Percentiles rank a stretch among this genome's conserved stretches.
Evolutionary conservation across 2,888 invertebrate genomes (phyloP).

Genomic region (Drosophila niveifrons): DNA sequence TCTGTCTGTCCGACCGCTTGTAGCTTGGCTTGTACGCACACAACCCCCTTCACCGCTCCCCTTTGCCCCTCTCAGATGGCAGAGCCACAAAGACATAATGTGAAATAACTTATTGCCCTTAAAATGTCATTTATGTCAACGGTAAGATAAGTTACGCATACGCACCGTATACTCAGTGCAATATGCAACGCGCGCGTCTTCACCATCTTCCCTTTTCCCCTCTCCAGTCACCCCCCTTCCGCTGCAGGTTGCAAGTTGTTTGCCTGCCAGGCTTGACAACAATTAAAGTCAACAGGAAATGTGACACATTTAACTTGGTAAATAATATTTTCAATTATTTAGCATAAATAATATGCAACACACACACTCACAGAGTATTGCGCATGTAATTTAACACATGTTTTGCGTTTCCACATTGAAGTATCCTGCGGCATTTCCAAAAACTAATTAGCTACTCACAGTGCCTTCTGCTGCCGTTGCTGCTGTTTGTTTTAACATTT

Average conservation of each 20-base stretch:
- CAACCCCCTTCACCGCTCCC: conserved; percentile 42
- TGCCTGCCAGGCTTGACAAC: conserved; percentile 72
- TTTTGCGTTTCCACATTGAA: conserved; percentile 51
- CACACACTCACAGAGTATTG: conserved; percentile 10
- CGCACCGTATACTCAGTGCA: conserved; percentile 59
- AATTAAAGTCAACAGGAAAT: conserved; percentile 80
- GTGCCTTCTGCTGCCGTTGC: conserved; percentile 3
- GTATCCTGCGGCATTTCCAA: conserved; percentile 72
- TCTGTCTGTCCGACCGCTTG: conserved; percentile 74
- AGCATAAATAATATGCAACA: conserved; percentile 63
- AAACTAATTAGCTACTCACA: conserved; percentile 73
- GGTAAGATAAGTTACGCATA: conserved; percentile 82
- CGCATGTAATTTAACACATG: conserved; percentile 72
- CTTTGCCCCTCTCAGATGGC: conserved; percentile 11
- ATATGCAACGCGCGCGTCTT: not conserved
- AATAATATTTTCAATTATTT: conserved; percentile 80
- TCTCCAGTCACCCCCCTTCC: no score
- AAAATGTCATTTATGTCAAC: conserved; percentile 83
- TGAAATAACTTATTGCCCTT: conserved; percentile 81
- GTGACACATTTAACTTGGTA: conserved; percentile 79
- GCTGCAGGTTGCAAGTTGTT: not conserved
- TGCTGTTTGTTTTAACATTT: conserved; percentile 38
- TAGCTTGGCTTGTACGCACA: conserved; percentile 72
- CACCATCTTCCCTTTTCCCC: not conserved
- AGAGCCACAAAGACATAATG: conserved; percentile 71